Evolutionary conservation across 2,113 vertebrate species (phyloP).

Genomic region (Stictonetta naevosa): DNA sequence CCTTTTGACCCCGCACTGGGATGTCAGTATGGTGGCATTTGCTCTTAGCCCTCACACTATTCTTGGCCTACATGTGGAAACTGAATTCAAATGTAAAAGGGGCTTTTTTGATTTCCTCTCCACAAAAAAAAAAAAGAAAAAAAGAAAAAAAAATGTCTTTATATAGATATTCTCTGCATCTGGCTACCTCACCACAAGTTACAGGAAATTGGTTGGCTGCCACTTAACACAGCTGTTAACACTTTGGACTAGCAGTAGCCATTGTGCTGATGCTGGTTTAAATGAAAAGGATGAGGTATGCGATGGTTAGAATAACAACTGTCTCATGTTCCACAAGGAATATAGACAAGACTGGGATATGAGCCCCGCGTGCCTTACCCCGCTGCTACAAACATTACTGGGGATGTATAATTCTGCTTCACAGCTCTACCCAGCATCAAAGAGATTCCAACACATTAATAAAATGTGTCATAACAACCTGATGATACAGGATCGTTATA

Average conservation of each 20-base stretch:
- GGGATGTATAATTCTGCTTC: not conserved
- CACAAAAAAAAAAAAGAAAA: not conserved
- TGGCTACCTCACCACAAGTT: slow-evolving; percentile 48
- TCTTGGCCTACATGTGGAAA: not conserved
- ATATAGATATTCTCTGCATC: slow-evolving; percentile 38
- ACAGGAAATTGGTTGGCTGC: slow-evolving; percentile 65
- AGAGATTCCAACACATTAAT: not conserved
- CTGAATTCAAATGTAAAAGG: not conserved
- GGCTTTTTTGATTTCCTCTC: not conserved
- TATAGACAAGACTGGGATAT: not conserved
- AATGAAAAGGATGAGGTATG: slow-evolving; percentile 16
- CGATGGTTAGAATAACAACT: slow-evolving; percentile 10
- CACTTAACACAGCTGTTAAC: slow-evolving; percentile 56
- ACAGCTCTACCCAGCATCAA: not conserved
- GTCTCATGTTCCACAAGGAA: slow-evolving; percentile 10
- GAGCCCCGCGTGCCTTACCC: not conserved
- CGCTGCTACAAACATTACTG: not conserved
- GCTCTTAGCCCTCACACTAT: not conserved
- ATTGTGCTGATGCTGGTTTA: slow-evolving; percentile 21
- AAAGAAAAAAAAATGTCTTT: not conserved
- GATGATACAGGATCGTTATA: not conserved
- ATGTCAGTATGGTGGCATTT: not conserved
- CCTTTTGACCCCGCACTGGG: not conserved
- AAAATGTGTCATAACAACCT: not conserved
- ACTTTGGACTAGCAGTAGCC: slow-evolving; percentile 57